A percentile compares a stretch with the other conserved stretches of the same genome.
These are phyloP conservation scores for Pitangus sulphuratus DNA, from an alignment of 2,797 vertebrate genomes.

Conservation along the genomic window DNA sequence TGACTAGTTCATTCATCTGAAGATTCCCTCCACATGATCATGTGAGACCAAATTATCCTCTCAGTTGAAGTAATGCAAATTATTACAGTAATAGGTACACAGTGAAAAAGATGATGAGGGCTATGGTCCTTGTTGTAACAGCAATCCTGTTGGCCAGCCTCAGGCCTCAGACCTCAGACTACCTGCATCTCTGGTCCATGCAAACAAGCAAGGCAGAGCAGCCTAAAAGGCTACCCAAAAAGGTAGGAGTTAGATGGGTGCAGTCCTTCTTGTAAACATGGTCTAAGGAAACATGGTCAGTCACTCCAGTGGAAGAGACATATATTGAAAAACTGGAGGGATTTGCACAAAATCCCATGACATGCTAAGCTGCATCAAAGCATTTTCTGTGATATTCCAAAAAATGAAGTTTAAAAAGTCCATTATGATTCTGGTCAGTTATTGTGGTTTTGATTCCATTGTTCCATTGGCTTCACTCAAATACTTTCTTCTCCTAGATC, in stretches of 20 bases:
- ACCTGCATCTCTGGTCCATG: neutral
- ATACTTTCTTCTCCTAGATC: conserved; percentile 45
- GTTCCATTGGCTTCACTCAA: conserved; percentile 25
- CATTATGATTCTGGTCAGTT: neutral
- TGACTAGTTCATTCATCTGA: neutral
- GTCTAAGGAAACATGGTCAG: neutral
- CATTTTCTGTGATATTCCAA: neutral
- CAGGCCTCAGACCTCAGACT: fast-evolving
- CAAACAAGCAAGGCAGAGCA: neutral
- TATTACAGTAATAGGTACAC: neutral
- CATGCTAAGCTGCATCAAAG: neutral
- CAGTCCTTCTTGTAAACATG: neutral
- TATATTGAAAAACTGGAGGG: neutral
- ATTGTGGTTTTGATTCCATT: neutral
- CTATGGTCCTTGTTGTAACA: neutral
- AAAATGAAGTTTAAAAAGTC: neutral
- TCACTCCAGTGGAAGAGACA: neutral
- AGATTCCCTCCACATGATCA: neutral
- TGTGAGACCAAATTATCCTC: neutral
- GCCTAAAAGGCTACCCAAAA: neutral
- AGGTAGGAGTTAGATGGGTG: fast-evolving
- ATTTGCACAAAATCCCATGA: neutral
- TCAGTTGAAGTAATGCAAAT: neutral
- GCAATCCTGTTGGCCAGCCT: neutral
- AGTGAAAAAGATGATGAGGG: neutral